These are phyloP conservation scores for Poecilus cupreus DNA, from an alignment of 2,888 invertebrate species.

Conservation along the genomic window DNA sequence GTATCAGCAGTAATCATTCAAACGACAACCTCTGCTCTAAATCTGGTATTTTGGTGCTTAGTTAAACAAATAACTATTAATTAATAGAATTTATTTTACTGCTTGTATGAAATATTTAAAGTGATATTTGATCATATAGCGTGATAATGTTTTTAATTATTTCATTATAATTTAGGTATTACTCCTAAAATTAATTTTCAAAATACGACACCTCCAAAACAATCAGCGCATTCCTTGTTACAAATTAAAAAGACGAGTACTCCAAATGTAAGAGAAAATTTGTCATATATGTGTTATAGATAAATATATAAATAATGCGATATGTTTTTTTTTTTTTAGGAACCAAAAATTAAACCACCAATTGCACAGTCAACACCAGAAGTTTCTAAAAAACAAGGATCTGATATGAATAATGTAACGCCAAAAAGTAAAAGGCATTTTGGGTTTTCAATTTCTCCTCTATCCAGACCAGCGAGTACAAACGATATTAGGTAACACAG, in stretches of 20 bases:
- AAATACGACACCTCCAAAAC: slow-evolving; percentile 21
- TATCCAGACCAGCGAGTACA: slow-evolving; percentile 30
- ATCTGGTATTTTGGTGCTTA: no score
- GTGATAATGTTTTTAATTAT: background rate
- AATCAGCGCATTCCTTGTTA: background rate
- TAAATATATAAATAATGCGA: background rate
- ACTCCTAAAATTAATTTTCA: background rate
- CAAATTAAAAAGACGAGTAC: slow-evolving; percentile 50
- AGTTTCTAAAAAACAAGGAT: background rate
- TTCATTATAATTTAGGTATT: slow-evolving; percentile 13
- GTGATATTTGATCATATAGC: no score
- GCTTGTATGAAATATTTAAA: no score
- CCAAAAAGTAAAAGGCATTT: slow-evolving; percentile 34
- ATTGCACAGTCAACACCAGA: slow-evolving; percentile 54
- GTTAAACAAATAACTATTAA: no score
- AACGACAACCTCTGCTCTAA: no score
- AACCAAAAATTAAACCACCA: slow-evolving; percentile 40
- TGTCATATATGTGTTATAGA: background rate
- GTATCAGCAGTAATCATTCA: no score
- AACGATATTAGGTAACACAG: slow-evolving; percentile 13
- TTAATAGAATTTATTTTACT: no score
- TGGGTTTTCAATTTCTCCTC: slow-evolving; percentile 30
- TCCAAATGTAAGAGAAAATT: slow-evolving; percentile 37
- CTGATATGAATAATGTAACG: background rate
- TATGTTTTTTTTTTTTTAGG: slow-evolving; percentile 23